Evolutionary conservation across 2,797 vertebrate genomes (phyloP), one percentile per base, ranked within the genome.

Genomic region (Sebastes oblongus): DNA sequence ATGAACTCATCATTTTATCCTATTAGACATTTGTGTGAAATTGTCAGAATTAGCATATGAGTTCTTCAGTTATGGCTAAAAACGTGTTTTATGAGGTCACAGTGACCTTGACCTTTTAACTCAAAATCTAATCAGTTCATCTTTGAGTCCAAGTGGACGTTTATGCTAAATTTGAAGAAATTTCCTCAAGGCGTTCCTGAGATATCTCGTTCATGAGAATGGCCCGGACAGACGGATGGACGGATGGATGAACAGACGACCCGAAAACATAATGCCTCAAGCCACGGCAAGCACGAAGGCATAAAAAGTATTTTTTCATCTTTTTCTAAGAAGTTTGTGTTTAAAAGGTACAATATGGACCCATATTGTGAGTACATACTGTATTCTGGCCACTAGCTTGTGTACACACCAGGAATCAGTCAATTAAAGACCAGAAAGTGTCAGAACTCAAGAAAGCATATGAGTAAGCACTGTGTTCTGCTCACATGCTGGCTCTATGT

Each of bases 361-460:
- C 16, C 42, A 9, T 60, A 50, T 9, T n/a, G 11, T 0, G 1
- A 74, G 50, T 27, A 39, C 46, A 68, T 10, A 25, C 16, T 55
- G 29, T 64, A 56, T 76, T 62, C 22, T n/a, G 6, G 29, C 7
- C 32, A 30, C 20, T 9, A 5, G 20, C 5, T 61, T 56, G 36
- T 78, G 61, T 32, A 18, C 39, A 74, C 30, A 60, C 42, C 16
- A 30, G 22, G 18, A 65, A 60, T 7, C 50, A 39, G 65, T 66
- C 36, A 81, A 75, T 60, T 81, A 70, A 79, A 79, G 32, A 56
- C 25, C 30, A 73, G 22, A 58, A 72, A 52, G n/a, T 61, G 27
- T 76, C 46, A 72, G 29, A 68, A 59, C 12, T 65, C 34, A 62
- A 16, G 18, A 73, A 80, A 50, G 22, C 13, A 18, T 27, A 73